Percentiles rank a stretch among this genome's conserved stretches.
Evolutionary conservation across 2,797 vertebrate genomes (phyloP).

Genomic region (Corythornis leucogaster): DNA sequence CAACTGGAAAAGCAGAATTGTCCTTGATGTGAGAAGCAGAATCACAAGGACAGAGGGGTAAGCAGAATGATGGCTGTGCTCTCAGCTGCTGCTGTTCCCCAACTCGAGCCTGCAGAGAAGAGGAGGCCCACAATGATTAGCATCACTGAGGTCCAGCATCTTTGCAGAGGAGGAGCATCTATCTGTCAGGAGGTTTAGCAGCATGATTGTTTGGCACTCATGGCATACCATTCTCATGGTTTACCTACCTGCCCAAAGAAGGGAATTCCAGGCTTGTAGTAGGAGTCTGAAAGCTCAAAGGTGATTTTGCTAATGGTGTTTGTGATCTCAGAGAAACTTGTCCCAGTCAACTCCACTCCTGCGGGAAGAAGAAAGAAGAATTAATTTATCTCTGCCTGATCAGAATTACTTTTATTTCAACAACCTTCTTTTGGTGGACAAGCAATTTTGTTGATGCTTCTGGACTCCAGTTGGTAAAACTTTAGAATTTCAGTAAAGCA

Average conservation of each 20-base stretch:
- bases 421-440: background rate
- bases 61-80: background rate
- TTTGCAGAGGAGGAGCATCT: background rate
- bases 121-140: background rate
- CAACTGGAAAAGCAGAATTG: background rate
- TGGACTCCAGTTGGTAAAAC: background rate
- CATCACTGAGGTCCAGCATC: background rate
- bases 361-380: slow-evolving; percentile 10
- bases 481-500: background rate
- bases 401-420: background rate
- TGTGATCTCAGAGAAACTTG: slow-evolving; percentile 63
- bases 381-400: background rate
- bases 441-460: background rate
- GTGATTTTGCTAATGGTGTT: slow-evolving; percentile 54
- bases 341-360: slow-evolving; percentile 73
- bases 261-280: slow-evolving; percentile 75
- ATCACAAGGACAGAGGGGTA: background rate
- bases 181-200: background rate
- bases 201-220: background rate
- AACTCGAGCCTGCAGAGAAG: background rate
- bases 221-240: background rate
- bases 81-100: background rate
- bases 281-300: slow-evolving; percentile 62
- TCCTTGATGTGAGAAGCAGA: background rate
- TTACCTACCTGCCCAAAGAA: slow-evolving; percentile 75